phyloP scores from a whole-genome alignment of 2,888 invertebrate species.

The Anaspis maculata region DNA sequence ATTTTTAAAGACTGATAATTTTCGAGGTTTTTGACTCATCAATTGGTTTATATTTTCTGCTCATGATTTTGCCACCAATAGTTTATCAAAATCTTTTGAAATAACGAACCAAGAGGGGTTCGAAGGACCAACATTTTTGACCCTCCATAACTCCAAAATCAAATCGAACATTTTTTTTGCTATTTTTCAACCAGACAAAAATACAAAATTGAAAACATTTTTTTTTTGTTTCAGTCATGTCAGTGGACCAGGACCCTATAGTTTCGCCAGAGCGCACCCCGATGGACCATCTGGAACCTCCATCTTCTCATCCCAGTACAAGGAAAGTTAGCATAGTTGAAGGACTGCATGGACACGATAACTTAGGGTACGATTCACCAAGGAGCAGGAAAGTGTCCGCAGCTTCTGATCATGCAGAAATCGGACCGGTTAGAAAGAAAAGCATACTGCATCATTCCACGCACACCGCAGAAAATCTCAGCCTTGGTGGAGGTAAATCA shows the following conservation, averaged over 20 bases:
- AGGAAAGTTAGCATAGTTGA: slow-evolving; percentile 19
- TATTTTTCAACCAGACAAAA: too few species aligned
- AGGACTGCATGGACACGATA: slow-evolving; percentile 50
- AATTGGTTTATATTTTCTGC: too few species aligned
- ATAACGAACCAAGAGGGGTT: too few species aligned
- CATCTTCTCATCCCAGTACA: slow-evolving; percentile 6
- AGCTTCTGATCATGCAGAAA: slow-evolving; percentile 45
- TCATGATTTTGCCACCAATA: too few species aligned
- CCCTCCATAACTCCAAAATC: too few species aligned
- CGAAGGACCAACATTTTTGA: too few species aligned
- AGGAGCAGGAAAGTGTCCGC: slow-evolving; percentile 8
- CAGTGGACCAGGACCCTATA: slow-evolving; percentile 17
- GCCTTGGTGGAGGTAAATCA: slow-evolving; percentile 13
- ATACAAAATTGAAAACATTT: slow-evolving; percentile 2
- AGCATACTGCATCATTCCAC: slow-evolving; percentile 56
- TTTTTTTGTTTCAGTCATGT: slow-evolving; percentile 16
- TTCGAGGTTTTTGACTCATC: too few species aligned
- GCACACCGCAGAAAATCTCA: slow-evolving; percentile 17
- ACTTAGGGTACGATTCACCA: slow-evolving; percentile 53
- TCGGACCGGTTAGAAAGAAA: slow-evolving; percentile 63
- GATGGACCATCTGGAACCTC: slow-evolving; percentile 14
- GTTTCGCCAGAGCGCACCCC: slow-evolving; percentile 16
- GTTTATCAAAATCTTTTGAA: too few species aligned
- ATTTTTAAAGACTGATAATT: too few species aligned
- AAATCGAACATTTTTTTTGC: too few species aligned